Evolutionary conservation across 2,797 vertebrate genomes (phyloP), one percentile per base, ranked within the genome.

Genomic region (Tinamus major): DNA sequence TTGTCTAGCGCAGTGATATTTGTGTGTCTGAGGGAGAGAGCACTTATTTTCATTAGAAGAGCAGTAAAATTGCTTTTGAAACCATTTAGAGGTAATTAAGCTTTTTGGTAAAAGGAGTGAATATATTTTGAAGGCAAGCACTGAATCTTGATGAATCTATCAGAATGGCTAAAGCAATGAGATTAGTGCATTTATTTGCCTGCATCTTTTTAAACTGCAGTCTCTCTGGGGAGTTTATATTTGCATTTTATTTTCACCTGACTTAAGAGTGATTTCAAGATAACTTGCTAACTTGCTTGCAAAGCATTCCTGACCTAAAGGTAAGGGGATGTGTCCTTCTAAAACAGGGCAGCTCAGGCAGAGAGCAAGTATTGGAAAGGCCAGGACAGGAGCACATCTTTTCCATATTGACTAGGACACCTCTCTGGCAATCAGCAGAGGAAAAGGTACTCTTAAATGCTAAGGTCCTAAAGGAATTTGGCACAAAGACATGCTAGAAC

Each of bases 1-100:
- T 53, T 80, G 88, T 88, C 61, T 87, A 24, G 67, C 64, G 75
- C 91, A n/a, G 8, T 95, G 91, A 95, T 90, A 92, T 96, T 95
- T 95, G 71, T 83, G 86, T 84, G 46, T 91, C 55, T 1, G 23
- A 94, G 85, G 86, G 78, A 93, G 90, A 76, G 87, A 77, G 85
- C 63, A 80, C 88, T 84, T 90, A 68, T 79, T 94, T 86, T 90
- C 90, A 77, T 69, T 90, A 75, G 74, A 76, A 90, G 53, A 91
- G 49, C 74, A 87, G 79, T 26, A 78, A 85, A 74, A 39, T 46
- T 93, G 74, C 61, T 80, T 93, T 95, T 86, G 92, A 83, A 96
- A 93, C 92, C 83, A 94, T 95, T 90, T 95, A 95, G 81, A 86
- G 39, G 75, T 35, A 93, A 76, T 70, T 69, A 91, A 81, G 87